Evolutionary conservation across 2,113 vertebrate genomes (phyloP).

Genomic region (Alethe diademata): DNA sequence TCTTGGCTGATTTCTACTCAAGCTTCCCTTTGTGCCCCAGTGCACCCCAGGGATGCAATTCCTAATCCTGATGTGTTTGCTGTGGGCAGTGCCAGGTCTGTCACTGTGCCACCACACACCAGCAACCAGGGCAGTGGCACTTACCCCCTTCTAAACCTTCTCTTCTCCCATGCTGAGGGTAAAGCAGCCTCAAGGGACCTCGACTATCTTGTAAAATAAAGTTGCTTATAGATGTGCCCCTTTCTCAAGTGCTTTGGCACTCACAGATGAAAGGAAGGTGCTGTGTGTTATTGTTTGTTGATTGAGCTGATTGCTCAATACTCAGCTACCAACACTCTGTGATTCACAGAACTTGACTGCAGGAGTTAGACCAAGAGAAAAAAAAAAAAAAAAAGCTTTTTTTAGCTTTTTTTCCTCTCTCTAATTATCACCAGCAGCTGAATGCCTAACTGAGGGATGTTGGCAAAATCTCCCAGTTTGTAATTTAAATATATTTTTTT

Average conservation of each 20-base stretch:
- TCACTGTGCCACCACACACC: not conserved
- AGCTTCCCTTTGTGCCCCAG: rapidly evolving
- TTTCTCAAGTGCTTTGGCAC: not conserved
- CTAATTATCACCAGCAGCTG: not conserved
- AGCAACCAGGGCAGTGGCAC: not conserved
- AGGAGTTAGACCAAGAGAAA: not conserved
- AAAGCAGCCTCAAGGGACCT: not conserved
- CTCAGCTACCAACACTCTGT: not conserved
- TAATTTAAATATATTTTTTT: not conserved
- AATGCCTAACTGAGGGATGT: not conserved
- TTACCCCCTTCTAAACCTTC: not conserved
- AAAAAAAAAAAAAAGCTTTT: rapidly evolving
- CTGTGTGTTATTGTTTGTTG: not conserved
- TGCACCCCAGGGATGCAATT: not conserved
- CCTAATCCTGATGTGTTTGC: not conserved
- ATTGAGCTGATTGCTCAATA: not conserved
- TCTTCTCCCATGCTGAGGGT: not conserved
- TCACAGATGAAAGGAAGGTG: not conserved
- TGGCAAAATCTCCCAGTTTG: not conserved
- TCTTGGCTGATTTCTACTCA: not conserved
- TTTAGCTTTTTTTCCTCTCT: not conserved
- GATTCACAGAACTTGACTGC: not conserved
- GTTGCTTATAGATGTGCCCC: not conserved
- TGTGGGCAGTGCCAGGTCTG: not conserved
- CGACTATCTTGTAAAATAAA: rapidly evolving